phyloP scores from a whole-genome alignment of 1,140 invertebrate genomes.

The Psilanteris sp. region DNA sequence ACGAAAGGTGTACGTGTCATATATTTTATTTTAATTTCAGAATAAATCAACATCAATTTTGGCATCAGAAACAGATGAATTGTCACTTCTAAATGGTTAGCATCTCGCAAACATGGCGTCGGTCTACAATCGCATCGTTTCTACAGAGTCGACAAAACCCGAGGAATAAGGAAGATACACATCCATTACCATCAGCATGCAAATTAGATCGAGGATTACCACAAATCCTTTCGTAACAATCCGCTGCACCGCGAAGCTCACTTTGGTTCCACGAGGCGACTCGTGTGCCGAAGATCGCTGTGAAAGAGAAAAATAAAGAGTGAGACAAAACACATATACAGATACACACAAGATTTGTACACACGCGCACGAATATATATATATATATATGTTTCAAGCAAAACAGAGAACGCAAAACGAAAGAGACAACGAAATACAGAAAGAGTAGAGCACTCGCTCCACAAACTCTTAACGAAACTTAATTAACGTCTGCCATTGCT shows the following conservation, averaged over 20 bases:
- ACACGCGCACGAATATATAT: background rate
- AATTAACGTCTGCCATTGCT: slow-evolving; percentile 76
- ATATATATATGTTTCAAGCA: background rate
- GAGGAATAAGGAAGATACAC: slow-evolving; percentile 77
- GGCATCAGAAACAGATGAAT: slow-evolving; percentile 43
- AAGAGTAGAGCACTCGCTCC: slow-evolving; percentile 62
- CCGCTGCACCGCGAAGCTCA: slow-evolving; percentile 66
- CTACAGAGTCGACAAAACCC: slow-evolving; percentile 70
- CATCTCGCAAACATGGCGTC: slow-evolving; percentile 60
- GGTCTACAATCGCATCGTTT: slow-evolving; percentile 62
- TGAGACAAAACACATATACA: slow-evolving; percentile 14
- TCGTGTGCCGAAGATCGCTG: slow-evolving; percentile 58
- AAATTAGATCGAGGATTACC: slow-evolving; percentile 80
- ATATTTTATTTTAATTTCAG: too few species aligned
- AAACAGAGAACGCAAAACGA: slow-evolving; percentile 28
- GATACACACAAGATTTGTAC: too few species aligned
- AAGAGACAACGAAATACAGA: slow-evolving; percentile 55
- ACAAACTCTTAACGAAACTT: slow-evolving; percentile 76
- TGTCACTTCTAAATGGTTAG: slow-evolving; percentile 54
- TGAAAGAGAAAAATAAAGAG: slow-evolving; percentile 63
- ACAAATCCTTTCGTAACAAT: slow-evolving; percentile 80
- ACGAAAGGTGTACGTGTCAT: too few species aligned
- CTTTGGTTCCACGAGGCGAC: slow-evolving; percentile 38
- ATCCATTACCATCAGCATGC: slow-evolving; percentile 80
- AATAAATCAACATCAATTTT: slow-evolving; percentile 11